phyloP scores from a whole-genome alignment of 1,140 invertebrate genomes.

The Drosophila leontia region DNA sequence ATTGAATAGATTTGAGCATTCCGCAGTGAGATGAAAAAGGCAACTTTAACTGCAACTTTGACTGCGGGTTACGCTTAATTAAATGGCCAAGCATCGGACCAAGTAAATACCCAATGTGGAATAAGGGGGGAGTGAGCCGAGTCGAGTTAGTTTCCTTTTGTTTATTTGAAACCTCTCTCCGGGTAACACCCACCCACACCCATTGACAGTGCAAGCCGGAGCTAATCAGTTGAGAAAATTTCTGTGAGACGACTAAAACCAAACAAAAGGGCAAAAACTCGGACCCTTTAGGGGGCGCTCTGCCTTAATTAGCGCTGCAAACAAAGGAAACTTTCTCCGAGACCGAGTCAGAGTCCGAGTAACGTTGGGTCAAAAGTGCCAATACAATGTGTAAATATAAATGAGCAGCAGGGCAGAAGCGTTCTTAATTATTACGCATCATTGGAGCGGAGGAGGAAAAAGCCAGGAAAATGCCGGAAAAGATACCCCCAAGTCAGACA shows the following conservation, averaged over 20 bases:
- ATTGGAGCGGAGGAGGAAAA: conserved; percentile 29
- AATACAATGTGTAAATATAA: conserved; percentile 78
- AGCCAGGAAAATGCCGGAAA: conserved; percentile 23
- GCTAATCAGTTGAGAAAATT: conserved; percentile 79
- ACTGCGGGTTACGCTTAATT: conserved; percentile 71
- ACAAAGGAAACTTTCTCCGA: conserved; percentile 59
- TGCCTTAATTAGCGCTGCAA: conserved; percentile 72
- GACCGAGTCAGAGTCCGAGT: conserved; percentile 17
- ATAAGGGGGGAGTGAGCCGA: not conserved
- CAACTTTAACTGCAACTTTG: conserved; percentile 74
- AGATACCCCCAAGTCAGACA: conserved; percentile 13
- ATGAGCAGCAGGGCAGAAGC: conserved; percentile 38
- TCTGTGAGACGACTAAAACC: conserved; percentile 51
- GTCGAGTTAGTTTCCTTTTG: conserved; percentile 26
- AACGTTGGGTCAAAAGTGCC: conserved; percentile 70
- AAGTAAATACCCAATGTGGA: conserved; percentile 55
- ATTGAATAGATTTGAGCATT: conserved; percentile 68
- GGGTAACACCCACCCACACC: conserved; percentile 3
- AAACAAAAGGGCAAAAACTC: conserved; percentile 58
- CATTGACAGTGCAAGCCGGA: conserved; percentile 72
- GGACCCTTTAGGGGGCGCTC: conserved; percentile 58
- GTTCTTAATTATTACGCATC: conserved; percentile 67
- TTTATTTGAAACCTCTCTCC: conserved; percentile 30
- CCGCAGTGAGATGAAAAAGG: conserved; percentile 54
- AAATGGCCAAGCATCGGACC: conserved; percentile 70